Percentiles rank a stretch among this genome's conserved stretches.
Conservation (phyloP, 2,888 invertebrate genomes). For the Stratiomys singularior region DNA sequence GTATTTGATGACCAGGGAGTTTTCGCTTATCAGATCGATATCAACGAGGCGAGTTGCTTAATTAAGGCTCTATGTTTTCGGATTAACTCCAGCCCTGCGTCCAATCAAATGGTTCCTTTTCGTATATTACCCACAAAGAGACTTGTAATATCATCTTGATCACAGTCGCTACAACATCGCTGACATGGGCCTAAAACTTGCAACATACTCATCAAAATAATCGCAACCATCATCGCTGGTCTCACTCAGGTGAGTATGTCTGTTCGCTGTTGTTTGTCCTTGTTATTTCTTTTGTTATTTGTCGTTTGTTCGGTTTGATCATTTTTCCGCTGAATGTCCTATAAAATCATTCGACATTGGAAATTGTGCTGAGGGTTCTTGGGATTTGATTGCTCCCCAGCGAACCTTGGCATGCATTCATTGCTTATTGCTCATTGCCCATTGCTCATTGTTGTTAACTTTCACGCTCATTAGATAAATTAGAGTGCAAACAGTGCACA, state of each 20-base stretch:
- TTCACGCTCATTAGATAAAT: constrained; percentile 44
- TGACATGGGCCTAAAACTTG: constrained; percentile 37
- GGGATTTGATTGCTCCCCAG: constrained; percentile 39
- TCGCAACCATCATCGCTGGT: constrained; percentile 36
- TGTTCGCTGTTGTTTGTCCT: constrained; percentile 6
- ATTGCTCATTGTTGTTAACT: constrained; percentile 45
- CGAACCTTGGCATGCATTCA: constrained; percentile 43
- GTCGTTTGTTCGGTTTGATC: background rate
- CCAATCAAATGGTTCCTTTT: constrained; percentile 6
- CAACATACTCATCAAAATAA: constrained; percentile 44
- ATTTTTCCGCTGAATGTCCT: constrained; percentile 14
- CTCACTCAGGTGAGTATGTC: constrained; percentile 21
- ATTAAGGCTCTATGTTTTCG: constrained; percentile 47
- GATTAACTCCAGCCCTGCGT: constrained; percentile 28
- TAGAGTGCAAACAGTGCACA: constrained; percentile 42
- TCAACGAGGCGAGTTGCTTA: constrained; percentile 51
- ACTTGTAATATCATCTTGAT: constrained; percentile 40
- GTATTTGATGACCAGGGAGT: constrained; percentile 36
- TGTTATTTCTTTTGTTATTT: background rate
- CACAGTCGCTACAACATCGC: constrained; percentile 18
- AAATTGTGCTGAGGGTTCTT: constrained; percentile 31
- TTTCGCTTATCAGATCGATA: constrained; percentile 50
- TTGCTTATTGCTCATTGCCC: constrained; percentile 17
- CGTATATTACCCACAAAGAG: constrained; percentile 20
- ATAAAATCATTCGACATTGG: constrained; percentile 21